These are phyloP conservation scores for Peucedramus taeniatus DNA, from an alignment of 2,113 vertebrate species.

Conservation along the genomic window DNA sequence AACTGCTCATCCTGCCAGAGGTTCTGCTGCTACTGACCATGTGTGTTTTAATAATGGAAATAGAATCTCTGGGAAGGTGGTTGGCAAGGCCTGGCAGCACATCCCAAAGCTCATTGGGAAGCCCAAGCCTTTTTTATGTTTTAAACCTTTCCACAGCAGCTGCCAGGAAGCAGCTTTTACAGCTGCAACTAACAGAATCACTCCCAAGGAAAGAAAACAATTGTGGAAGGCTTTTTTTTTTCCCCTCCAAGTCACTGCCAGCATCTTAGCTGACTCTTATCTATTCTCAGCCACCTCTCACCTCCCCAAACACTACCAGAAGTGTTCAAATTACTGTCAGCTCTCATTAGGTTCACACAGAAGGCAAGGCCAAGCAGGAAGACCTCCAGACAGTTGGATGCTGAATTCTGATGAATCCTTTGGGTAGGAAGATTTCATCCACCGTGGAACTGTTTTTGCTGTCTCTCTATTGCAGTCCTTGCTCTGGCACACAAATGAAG, in stretches of 20 bases:
- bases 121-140: not conserved
- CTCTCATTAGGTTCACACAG: slow-evolving; percentile 4
- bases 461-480: not conserved
- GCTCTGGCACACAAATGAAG: not conserved
- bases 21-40: not conserved
- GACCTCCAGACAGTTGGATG: slow-evolving; percentile 16
- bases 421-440: not conserved
- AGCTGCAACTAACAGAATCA: not conserved
- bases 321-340: slow-evolving; percentile 52
- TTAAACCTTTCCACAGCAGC: slow-evolving; percentile 12
- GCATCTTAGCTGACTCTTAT: not conserved
- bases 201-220: slow-evolving; percentile 35
- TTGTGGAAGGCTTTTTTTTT: not conserved
- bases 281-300: slow-evolving; percentile 49
- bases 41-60: not conserved
- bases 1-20: not conserved
- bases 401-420: slow-evolving; percentile 28
- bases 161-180: slow-evolving; percentile 32
- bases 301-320: slow-evolving; percentile 19
- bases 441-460: not conserved
- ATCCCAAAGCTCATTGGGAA: accelerated
- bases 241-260: not conserved
- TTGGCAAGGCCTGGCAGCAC: not conserved
- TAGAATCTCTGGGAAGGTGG: not conserved
- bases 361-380: slow-evolving; percentile 1